A percentile compares a stretch with the other conserved stretches of the same genome.
Evolutionary conservation across 2,797 vertebrate species (phyloP).

Genomic region (Enteromius anoplus): DNA sequence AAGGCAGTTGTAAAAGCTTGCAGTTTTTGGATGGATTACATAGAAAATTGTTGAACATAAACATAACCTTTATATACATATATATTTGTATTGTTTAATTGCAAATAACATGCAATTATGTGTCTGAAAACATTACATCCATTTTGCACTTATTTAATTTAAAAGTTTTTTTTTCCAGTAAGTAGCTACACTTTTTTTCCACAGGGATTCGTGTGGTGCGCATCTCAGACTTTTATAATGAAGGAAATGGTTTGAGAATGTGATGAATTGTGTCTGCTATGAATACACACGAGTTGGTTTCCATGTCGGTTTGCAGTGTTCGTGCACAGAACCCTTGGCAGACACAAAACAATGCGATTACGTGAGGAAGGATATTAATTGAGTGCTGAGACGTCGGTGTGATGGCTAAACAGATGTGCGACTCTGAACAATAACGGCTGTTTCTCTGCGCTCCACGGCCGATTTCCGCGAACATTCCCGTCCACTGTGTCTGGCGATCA

Average conservation of each 20-base stretch:
- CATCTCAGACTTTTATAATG: background rate
- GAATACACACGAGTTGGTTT: background rate
- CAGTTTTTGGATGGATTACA: too few species aligned
- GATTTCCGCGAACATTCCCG: background rate
- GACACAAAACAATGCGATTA: slow-evolving; percentile 13
- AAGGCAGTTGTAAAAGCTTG: too few species aligned
- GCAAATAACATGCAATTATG: background rate
- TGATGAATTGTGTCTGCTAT: background rate
- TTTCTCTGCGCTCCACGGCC: background rate
- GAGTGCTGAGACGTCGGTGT: slow-evolving; percentile 44
- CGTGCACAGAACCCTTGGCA: background rate
- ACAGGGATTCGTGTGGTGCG: background rate
- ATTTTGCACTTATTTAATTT: background rate
- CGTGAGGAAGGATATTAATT: slow-evolving; percentile 2
- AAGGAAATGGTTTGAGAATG: background rate
- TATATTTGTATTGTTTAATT: background rate
- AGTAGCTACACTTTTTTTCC: background rate
- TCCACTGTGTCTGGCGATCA: background rate
- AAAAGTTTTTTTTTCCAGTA: background rate
- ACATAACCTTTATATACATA: background rate
- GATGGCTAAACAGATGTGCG: slow-evolving; percentile 50
- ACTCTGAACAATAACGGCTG: slow-evolving; percentile 4
- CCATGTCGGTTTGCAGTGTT: background rate
- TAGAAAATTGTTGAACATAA: background rate
- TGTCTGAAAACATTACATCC: background rate